phyloP scores from a whole-genome alignment of 2,888 invertebrate genomes.

The Parnassius glacialis region DNA sequence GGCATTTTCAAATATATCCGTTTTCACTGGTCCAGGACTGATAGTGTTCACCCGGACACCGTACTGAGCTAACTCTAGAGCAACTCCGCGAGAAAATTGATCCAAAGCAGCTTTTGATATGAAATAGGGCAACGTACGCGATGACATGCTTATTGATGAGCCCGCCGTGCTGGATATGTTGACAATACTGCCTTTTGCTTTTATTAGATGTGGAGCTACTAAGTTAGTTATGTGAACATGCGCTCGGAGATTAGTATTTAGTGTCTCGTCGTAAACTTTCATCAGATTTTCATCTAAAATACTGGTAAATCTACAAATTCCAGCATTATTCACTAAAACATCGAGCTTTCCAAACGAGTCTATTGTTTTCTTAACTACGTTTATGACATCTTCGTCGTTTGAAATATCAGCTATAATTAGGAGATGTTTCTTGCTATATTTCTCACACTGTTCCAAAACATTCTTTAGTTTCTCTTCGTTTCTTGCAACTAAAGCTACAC shows the following conservation, averaged over 20 bases:
- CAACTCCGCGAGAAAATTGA: slow-evolving; percentile 34
- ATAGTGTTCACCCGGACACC: slow-evolving; percentile 84
- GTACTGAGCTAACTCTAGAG: slow-evolving; percentile 84
- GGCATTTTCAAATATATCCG: slow-evolving; percentile 80
- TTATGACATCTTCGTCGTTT: slow-evolving; percentile 36
- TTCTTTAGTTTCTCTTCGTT: slow-evolving; percentile 37
- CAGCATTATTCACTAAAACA: slow-evolving; percentile 50
- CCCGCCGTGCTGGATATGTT: slow-evolving; percentile 48
- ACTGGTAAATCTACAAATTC: slow-evolving; percentile 29
- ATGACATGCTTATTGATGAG: slow-evolving; percentile 52
- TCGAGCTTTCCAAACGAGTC: slow-evolving; percentile 43
- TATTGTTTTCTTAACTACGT: slow-evolving; percentile 27
- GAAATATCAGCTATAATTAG: slow-evolving; percentile 42
- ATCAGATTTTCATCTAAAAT: slow-evolving; percentile 38
- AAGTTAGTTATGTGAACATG: slow-evolving; percentile 40
- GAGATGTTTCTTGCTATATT: slow-evolving; percentile 24
- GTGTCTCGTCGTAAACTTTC: slow-evolving; percentile 56
- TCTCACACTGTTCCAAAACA: slow-evolving; percentile 33
- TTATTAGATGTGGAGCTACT: slow-evolving; percentile 41
- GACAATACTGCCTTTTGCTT: slow-evolving; percentile 48
- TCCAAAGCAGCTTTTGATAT: slow-evolving; percentile 43
- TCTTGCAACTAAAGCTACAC: slow-evolving; percentile 40
- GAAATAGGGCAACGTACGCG: slow-evolving; percentile 56
- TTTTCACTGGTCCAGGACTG: slow-evolving; percentile 35
- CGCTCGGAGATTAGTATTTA: slow-evolving; percentile 22